These are phyloP conservation scores for Drosophila arawakana DNA, from an alignment of 1,140 invertebrate species.

Conservation along the genomic window DNA sequence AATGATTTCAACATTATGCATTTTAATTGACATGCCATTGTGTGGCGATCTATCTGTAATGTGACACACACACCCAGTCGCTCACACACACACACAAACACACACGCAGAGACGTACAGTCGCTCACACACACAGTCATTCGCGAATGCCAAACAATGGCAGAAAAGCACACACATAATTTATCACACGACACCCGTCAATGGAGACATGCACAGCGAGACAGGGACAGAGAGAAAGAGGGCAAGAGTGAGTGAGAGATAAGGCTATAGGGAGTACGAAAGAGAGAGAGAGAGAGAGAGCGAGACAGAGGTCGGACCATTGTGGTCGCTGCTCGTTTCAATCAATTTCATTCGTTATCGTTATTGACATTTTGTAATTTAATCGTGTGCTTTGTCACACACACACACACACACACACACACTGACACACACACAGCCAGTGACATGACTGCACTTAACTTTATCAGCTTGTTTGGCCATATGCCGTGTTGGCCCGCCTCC, in stretches of 20 bases:
- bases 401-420: conserved; percentile 32
- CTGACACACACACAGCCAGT: not conserved
- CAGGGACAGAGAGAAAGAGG: conserved; percentile 5
- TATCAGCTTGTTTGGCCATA: conserved; percentile 70
- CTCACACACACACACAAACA: not conserved
- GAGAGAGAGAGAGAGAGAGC: not conserved
- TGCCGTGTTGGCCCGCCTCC: conserved; percentile 8
- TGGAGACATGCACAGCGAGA: conserved; percentile 23
- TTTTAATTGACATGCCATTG: conserved; percentile 79
- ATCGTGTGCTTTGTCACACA: conserved; percentile 77
- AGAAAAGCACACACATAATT: conserved; percentile 59
- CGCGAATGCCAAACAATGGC: conserved; percentile 9
- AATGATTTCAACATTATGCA: conserved; percentile 82
- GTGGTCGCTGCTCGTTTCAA: conserved; percentile 76
- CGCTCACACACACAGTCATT: conserved; percentile 29
- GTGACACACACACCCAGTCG: conserved; percentile 29
- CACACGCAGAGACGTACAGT: not conserved
- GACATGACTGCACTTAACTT: conserved; percentile 71
- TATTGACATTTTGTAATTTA: conserved; percentile 73
- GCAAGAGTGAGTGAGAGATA: not conserved
- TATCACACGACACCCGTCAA: conserved; percentile 49
- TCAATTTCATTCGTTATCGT: conserved; percentile 81
- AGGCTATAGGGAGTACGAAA: not conserved
- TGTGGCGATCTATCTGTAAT: conserved; percentile 56
- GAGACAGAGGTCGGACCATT: conserved; percentile 17